Base-by-base conservation (phyloP, 2,888 invertebrate species). In the Stenurella melanura region DNA sequence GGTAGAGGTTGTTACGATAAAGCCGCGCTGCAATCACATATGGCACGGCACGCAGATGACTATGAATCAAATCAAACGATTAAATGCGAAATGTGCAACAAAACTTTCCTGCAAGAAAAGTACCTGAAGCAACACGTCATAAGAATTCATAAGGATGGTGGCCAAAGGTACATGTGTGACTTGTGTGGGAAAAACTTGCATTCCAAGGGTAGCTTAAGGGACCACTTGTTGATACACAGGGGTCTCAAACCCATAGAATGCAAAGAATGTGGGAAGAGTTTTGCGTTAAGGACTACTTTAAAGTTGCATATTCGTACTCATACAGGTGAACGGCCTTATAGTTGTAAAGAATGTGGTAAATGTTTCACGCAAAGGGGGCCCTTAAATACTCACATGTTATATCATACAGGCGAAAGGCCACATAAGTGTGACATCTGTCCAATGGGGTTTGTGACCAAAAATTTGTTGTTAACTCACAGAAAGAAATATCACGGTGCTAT, bases 211-310 rank as follows among this genome's bases (percentile, higher is more conserved):
- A 83, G 85, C 69, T 78, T 87, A n/a, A 85, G 83, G 34, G 86
- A 85, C 38, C 87, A 87, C 73, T 77, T 84, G 70, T 57, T 83
- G 60, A 81, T 84, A 7, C 87, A 87, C 80, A 87, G 88, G 0
- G 90, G 90, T 0, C 87, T 89, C 72, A 90, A 90, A 78, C 88
- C 90, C 42, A 60, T 83, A 18, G 81, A 90, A 90, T 92, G 92
- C 76, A 90, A 90, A n/a, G 88, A 90, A 73, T 93, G 93, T 77
- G 90, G 90, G 57, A 92, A 92, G 80, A 86, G 90, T 0, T 93
- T 92, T 82, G 91, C 91, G 61, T 90, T 92, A 78, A 90, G 90
- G 76, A 91, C 90, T 76, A 91, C 92, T 0, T 80, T 92, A 66
- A 83, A 83, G 60, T 81, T 82, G 73, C 86, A 87, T 75, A 82